phyloP scores from a whole-genome alignment of 2,113 vertebrate species.

The Coregonus clupeaformis region DNA sequence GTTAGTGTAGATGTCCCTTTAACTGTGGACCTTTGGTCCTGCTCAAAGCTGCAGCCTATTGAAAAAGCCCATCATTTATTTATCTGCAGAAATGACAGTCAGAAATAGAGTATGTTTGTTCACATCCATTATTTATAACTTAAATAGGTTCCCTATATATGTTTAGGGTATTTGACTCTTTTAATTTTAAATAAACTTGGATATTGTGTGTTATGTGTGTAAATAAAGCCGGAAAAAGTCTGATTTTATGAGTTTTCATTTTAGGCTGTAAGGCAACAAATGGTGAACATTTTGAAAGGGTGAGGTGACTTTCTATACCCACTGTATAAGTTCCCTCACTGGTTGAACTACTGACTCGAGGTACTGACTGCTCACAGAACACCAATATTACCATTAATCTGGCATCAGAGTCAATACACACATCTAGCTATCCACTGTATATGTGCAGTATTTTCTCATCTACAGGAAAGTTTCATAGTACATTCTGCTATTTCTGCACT shows the following conservation, averaged over 20 bases:
- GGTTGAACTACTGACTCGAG: neutral
- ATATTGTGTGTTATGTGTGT: no score
- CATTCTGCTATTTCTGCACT: constrained; percentile 10
- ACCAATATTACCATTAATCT: constrained; percentile 34
- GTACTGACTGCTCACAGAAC: neutral
- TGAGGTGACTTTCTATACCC: no score
- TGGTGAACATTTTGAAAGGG: no score
- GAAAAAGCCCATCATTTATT: constrained; percentile 25
- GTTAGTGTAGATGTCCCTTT: neutral
- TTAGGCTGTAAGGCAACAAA: no score
- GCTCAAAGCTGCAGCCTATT: neutral
- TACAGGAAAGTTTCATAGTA: neutral
- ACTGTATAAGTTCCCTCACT: neutral
- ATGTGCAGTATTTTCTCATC: neutral
- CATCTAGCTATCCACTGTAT: constrained; percentile 3
- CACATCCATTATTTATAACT: constrained; percentile 42
- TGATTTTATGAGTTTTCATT: no score
- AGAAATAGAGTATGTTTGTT: constrained; percentile 35
- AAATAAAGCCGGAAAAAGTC: no score
- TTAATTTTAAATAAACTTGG: no score
- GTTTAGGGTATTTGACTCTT: no score
- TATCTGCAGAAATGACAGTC: constrained; percentile 9
- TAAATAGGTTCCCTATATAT: no score
- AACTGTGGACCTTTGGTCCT: neutral
- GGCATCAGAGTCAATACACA: constrained; percentile 25